Evolutionary conservation across 2,113 vertebrate species (phyloP).

Genomic region (Corydoras maculifer): DNA sequence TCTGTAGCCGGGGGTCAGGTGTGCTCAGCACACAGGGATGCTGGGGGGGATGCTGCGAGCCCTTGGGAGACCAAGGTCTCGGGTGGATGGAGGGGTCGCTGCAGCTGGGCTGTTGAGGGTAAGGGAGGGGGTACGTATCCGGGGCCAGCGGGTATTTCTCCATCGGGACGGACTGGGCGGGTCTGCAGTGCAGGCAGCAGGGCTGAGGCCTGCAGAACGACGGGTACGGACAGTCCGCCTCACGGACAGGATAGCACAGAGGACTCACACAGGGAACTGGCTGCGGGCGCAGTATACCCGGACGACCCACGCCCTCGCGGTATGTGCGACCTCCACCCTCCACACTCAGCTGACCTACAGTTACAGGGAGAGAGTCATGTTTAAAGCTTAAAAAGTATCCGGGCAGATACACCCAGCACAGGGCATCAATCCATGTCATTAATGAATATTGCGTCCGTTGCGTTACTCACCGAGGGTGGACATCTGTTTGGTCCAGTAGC

Average conservation of each 20-base stretch:
- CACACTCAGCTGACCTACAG: constrained; percentile 76
- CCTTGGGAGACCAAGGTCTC: constrained; percentile 53
- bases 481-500: constrained; percentile 92
- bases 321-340: constrained; percentile 74
- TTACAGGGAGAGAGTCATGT: constrained; percentile 4
- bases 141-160: constrained; percentile 62
- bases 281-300: constrained; percentile 68
- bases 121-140: constrained; percentile 52
- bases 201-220: constrained; percentile 63
- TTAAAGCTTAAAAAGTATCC: no score
- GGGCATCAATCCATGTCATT: no score
- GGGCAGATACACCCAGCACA: no score
- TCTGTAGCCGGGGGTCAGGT: background rate
- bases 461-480: constrained; percentile 74
- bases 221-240: constrained; percentile 69
- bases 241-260: constrained; percentile 66
- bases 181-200: constrained; percentile 76
- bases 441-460: background rate
- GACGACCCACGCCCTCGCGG: constrained; percentile 65
- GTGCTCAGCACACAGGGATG: background rate
- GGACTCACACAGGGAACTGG: constrained; percentile 66
- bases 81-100: constrained; percentile 47
- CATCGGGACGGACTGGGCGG: constrained; percentile 53
- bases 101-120: constrained; percentile 45
- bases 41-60: constrained; percentile 34